Evolutionary conservation across 2,113 vertebrate genomes (phyloP).

Genomic region (Hippocampus zosterae): DNA sequence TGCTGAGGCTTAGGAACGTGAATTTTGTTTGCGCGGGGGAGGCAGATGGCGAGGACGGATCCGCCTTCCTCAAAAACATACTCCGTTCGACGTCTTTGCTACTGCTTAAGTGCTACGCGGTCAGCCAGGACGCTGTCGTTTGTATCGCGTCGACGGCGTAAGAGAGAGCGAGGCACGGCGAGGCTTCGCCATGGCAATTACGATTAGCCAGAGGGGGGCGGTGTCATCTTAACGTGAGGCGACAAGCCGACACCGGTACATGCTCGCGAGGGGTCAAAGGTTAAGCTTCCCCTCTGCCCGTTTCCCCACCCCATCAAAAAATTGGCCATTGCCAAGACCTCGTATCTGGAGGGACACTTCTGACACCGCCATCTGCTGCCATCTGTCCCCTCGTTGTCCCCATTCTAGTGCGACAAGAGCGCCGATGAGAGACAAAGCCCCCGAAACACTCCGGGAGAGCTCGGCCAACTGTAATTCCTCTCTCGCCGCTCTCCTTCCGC

Average conservation of each 20-base stretch:
- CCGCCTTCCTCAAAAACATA: slow-evolving; percentile 39
- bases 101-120: slow-evolving; percentile 18
- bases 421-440: slow-evolving; percentile 37
- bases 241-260: slow-evolving; percentile 34
- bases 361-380: slow-evolving; percentile 75
- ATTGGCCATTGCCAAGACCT: slow-evolving; percentile 59
- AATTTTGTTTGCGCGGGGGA: slow-evolving; percentile 37
- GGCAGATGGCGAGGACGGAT: slow-evolving; percentile 66
- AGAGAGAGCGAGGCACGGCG: background rate
- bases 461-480: slow-evolving; percentile 49
- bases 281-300: slow-evolving; percentile 59
- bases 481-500: slow-evolving; percentile 46
- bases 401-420: slow-evolving; percentile 43
- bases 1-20: slow-evolving; percentile 50
- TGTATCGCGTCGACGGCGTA: background rate
- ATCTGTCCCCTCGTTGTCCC: slow-evolving; percentile 66
- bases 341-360: slow-evolving; percentile 67
- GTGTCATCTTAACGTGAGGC: slow-evolving; percentile 12
- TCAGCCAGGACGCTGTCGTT: background rate
- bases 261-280: slow-evolving; percentile 53
- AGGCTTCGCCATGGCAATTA: background rate
- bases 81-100: slow-evolving; percentile 25
- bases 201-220: slow-evolving; percentile 1
- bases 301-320: slow-evolving; percentile 57
- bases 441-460: slow-evolving; percentile 36